Evolutionary conservation across 1,140 invertebrate species (phyloP).

Genomic region (Macrotrachela quadricornifera): DNA sequence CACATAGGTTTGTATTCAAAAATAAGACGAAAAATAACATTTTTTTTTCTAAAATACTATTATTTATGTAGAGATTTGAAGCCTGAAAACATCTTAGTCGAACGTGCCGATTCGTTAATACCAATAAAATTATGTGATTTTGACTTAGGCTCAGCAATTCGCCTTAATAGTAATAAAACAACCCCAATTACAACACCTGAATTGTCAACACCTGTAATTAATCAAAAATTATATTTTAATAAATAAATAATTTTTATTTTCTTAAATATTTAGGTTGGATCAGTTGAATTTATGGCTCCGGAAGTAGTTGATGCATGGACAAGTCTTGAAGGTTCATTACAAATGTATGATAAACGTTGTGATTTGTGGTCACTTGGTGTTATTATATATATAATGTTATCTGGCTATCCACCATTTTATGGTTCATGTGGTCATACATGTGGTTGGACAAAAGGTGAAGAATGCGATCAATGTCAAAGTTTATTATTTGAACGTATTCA

Average conservation of each 20-base stretch:
- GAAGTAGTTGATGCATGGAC: conserved; percentile 92
- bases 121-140: conserved; percentile 95
- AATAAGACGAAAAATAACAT: no score
- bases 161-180: conserved; percentile 46
- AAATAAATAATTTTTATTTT: no score
- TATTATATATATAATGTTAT: conserved; percentile 84
- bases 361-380: conserved; percentile 93
- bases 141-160: conserved; percentile 80
- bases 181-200: conserved; percentile 71
- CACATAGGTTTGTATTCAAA: not conserved
- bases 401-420: conserved; percentile 82
- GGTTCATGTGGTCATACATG: conserved; percentile 45
- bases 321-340: conserved; percentile 25
- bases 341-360: conserved; percentile 76
- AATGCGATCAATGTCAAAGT: conserved; percentile 37
- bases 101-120: conserved; percentile 51
- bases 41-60: no score
- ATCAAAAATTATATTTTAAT: no score
- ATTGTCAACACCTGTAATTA: conserved; percentile 50
- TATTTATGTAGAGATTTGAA: conserved; percentile 50
- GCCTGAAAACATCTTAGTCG: conserved; percentile 91
- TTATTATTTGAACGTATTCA: conserved; percentile 41
- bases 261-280: conserved; percentile 43
- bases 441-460: conserved; percentile 81
- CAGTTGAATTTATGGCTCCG: conserved; percentile 95